Evolutionary conservation across 1,140 invertebrate genomes (phyloP), one percentile per base, ranked within the genome.

Genomic region (Pseudoatta argentina): DNA sequence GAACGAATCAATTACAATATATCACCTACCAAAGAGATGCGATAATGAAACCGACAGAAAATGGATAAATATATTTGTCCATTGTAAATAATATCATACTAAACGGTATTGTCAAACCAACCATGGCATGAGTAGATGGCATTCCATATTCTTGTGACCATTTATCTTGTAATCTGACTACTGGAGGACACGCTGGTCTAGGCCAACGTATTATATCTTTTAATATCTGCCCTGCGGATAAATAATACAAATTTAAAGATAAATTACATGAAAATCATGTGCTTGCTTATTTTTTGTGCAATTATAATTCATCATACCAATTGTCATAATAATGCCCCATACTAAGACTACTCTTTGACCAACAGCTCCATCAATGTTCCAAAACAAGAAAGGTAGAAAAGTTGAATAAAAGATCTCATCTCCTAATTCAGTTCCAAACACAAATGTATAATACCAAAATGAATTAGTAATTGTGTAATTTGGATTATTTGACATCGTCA

Each of bases 41-140:
- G 71, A 96, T 92, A 3, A 94, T 72, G n/a, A 95, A 90, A 7
- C 96, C 97, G 92, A 95, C 93, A 55, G 94, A 90, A 82, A 96
- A 94, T 78, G 96, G 97, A 96, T 97, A 97, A 92, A 98, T 96
- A 94, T 99, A 99, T 95, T 97, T 96, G 92, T 97, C 96, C 92
- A 97, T 96, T 7, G 98, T 98, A 90, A 97, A 98, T 79, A 98
- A 95, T 76, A 98, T 92, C 66, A 98, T 96, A 18, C 98, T 97
- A 93, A 98, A 98, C 64, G 98, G 98, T 91, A 99, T 97, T 0
- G 97, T 97, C 24, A 98, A 96, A 4, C 97, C 98, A 63, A 98
- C 97, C 97, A 99, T 98, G 4, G 98, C 98, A 95, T 99, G 98
- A 2, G 98, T 99, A 4, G 98, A 99, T 14, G 98, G 98, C 98